Evolutionary conservation across 2,888 invertebrate species (phyloP), one percentile per base, ranked within the genome.

Genomic region (Machimus rusticus): DNA sequence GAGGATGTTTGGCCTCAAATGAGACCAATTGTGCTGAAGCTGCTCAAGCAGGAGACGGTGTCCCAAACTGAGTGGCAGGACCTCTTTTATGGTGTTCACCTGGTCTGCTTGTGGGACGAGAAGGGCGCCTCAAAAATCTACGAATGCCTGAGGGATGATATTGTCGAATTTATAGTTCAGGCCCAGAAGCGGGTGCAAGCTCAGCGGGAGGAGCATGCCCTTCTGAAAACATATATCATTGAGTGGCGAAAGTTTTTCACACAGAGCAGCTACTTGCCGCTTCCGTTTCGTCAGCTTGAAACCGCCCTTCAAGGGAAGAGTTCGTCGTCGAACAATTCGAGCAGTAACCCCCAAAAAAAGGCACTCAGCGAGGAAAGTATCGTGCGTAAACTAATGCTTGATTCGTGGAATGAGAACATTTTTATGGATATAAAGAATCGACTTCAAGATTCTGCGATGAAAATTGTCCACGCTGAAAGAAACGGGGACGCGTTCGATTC

Each of bases 181-280:
- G 98, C 98, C 43, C 98, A 98, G 92, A 95, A 95, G 90, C 94
- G 98, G 90, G 99, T 99, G 1, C 93, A 98, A 89, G 96, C 97
- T 0, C 97, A 99, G 91, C 95, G 97, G 89, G 99, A 99, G 91
- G 99, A 99, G 90, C 98, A 99, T 92, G 98, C 98, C 0, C 94
- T 99, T 55, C 94, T 99, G 8, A 98, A 98, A 93, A 97, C 99
- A 0, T 99, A 99, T 92, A 99, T 99, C 90, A 95, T 96, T 6
- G 99, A 99, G 93, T 99, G 99, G 99, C 95, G 98, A 82, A 98
- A 98, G 92, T 99, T 99, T 94, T 99, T 99, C 92, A 97, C 98
- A 5, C 99, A 99, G 92, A 99, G 99, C 93, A 97, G 97, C 92
- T 99, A 99, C 93, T 94, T 99, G 90, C 99, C 99, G 1, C 97